phyloP scores from a whole-genome alignment of 2,797 vertebrate genomes.

The Helicolenus hilgendorfi region DNA sequence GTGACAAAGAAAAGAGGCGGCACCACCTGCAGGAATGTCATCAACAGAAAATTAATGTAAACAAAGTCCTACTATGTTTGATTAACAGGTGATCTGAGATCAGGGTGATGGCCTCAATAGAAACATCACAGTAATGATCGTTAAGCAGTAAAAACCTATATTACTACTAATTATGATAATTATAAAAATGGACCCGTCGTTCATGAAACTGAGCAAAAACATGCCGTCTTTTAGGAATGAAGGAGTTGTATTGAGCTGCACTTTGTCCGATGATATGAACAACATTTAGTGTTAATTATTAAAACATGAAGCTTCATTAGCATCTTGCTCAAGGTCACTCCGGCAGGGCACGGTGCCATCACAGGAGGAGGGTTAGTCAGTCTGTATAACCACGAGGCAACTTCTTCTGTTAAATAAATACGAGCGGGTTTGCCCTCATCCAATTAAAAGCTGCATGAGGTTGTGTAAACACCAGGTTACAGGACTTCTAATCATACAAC shows the following conservation, averaged over 20 bases:
- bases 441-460: slow-evolving; percentile 3
- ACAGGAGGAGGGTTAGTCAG: not conserved
- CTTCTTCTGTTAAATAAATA: slow-evolving; percentile 19
- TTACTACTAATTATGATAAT: not conserved
- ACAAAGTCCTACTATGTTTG: not conserved
- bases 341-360: not conserved
- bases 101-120: not conserved
- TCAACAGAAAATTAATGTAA: not conserved
- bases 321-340: slow-evolving; percentile 24
- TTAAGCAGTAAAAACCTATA: not conserved
- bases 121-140: not conserved
- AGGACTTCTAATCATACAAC: slow-evolving; percentile 20
- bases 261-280: not conserved
- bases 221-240: not conserved
- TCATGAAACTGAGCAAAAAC: slow-evolving; percentile 1
- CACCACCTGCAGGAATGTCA: not conserved
- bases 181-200: not conserved
- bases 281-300: slow-evolving; percentile 19
- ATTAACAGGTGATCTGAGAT: not conserved
- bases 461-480: slow-evolving; percentile 33
- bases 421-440: not conserved
- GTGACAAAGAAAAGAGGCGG: not conserved
- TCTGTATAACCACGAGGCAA: not conserved
- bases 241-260: not conserved
- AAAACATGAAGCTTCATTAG: not conserved